Conservation (phyloP, 2,797 vertebrate genomes). For the Caiman crocodilus region DNA sequence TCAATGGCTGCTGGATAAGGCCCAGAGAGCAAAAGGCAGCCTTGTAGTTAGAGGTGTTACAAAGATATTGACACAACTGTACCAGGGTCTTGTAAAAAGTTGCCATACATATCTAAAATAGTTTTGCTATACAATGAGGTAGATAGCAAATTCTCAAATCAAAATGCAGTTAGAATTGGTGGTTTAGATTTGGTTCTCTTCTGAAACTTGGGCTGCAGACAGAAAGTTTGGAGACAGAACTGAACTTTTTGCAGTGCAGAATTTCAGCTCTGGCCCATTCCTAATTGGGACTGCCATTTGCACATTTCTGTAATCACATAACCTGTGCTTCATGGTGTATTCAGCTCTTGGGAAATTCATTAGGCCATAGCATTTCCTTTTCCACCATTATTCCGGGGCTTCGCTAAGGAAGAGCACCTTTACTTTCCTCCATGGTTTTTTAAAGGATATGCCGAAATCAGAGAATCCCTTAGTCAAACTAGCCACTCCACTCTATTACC, state of each 20-base stretch:
- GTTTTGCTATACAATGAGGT: neutral
- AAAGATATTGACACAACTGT: neutral
- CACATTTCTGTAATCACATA: fast-evolving
- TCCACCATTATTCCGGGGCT: neutral
- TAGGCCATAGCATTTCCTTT: neutral
- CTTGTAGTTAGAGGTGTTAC: neutral
- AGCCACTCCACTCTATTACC: neutral
- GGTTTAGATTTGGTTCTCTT: neutral
- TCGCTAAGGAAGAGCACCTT: fast-evolving
- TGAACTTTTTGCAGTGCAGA: neutral
- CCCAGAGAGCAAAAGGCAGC: neutral
- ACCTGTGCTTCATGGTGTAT: fast-evolving
- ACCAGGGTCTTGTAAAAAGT: neutral
- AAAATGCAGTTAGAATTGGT: neutral
- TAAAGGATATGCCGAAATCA: neutral
- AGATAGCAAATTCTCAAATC: neutral
- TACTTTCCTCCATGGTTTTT: neutral
- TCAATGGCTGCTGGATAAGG: neutral
- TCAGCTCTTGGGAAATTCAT: neutral
- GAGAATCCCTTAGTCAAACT: neutral
- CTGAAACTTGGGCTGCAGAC: neutral
- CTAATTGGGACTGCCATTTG: neutral
- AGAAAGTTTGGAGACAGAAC: neutral
- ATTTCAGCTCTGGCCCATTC: neutral
- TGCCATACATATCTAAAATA: neutral